Evolutionary conservation across 2,888 invertebrate genomes (phyloP).

Genomic region (Nomada fucata): DNA sequence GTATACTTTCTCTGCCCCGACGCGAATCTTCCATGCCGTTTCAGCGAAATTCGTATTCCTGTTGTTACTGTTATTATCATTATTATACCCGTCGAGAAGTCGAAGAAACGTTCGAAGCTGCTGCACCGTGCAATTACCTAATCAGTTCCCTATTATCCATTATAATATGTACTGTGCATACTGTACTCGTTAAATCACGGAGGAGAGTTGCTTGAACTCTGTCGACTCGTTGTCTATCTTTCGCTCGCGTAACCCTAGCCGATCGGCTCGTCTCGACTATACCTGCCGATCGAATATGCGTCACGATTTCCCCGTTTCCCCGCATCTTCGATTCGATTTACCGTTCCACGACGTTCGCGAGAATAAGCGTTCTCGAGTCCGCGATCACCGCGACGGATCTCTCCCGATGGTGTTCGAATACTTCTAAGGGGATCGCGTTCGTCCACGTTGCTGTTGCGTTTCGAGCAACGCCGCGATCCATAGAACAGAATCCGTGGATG

Average conservation of each 20-base stretch:
- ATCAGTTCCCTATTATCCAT: neutral
- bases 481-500: neutral
- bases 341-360: neutral
- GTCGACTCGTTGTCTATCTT: neutral
- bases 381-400: neutral
- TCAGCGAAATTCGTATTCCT: neutral
- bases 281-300: neutral
- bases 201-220: neutral
- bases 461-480: neutral
- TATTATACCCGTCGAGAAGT: neutral
- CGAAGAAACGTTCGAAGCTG: neutral
- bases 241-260: neutral
- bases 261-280: neutral
- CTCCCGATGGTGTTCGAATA: neutral
- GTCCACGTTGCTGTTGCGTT: neutral
- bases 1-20: conserved; percentile 8
- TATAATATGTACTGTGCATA: too few relatives aligned
- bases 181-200: neutral
- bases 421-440: neutral
- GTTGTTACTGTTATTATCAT: conserved; percentile 5
- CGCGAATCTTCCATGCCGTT: neutral
- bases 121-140: neutral
- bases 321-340: neutral
- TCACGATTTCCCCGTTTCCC: neutral
- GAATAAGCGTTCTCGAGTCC: neutral